Evolutionary conservation across 1,140 invertebrate species (phyloP).

Genomic region (Hylaeus volcanicus): DNA sequence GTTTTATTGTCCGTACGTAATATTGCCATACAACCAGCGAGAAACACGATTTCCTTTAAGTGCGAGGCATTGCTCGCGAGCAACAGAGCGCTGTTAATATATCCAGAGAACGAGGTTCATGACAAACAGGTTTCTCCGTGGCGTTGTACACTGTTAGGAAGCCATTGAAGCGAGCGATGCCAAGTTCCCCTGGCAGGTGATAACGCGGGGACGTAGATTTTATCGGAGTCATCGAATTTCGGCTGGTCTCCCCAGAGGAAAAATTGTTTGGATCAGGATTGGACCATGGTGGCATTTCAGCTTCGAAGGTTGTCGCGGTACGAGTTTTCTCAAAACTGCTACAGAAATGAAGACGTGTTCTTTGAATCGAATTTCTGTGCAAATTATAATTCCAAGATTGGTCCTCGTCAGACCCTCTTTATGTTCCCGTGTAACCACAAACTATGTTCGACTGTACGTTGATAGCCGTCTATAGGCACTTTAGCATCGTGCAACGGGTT

Average conservation of each 20-base stretch:
- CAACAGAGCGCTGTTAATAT: constrained; percentile 62
- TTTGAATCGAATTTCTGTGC: too few species aligned
- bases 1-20: constrained; percentile 47
- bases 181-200: constrained; percentile 62
- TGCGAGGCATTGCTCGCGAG: constrained; percentile 50
- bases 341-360: too few species aligned
- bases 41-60: constrained; percentile 59
- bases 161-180: constrained; percentile 59
- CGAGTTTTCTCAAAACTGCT: too few species aligned
- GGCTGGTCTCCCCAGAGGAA: not conserved
- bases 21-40: constrained; percentile 34
- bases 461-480: too few species aligned
- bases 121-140: constrained; percentile 63
- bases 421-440: too few species aligned
- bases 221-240: constrained; percentile 41
- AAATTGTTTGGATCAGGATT: too few species aligned
- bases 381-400: not conserved
- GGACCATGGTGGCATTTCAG: too few species aligned
- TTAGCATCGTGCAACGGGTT: too few species aligned
- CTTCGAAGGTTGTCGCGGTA: too few species aligned
- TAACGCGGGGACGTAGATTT: constrained; percentile 57
- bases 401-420: not conserved
- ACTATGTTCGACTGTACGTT: too few species aligned
- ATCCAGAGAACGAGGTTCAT: constrained; percentile 63
- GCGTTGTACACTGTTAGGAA: constrained; percentile 54